A percentile compares a stretch with the other conserved stretches of the same genome.
phyloP scores from a whole-genome alignment of 2,797 vertebrate species.

The Philypnodon macrostomus region DNA sequence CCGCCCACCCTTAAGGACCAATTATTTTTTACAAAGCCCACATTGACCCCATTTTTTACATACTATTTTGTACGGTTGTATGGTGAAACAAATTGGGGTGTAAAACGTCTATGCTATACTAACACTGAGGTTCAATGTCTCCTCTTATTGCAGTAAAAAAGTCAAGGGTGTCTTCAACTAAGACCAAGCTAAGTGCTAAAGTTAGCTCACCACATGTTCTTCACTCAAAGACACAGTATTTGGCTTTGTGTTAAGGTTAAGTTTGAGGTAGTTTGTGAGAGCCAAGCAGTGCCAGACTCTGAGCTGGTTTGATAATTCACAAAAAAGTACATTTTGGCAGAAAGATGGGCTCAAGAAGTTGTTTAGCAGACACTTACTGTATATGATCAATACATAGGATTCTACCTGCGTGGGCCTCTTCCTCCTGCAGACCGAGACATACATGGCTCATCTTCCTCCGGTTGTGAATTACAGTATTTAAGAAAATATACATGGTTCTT shows the following conservation, averaged over 20 bases:
- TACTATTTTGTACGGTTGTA: neutral
- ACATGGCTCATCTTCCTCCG: neutral
- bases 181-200: conserved; percentile 31
- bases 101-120: no score
- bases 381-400: no score
- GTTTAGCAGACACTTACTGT: no score
- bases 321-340: no score
- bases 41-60: conserved; percentile 5
- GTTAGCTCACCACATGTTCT: conserved; percentile 25
- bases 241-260: conserved; percentile 13
- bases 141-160: neutral
- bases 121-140: no score
- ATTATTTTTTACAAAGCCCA: conserved; percentile 26
- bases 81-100: no score
- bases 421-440: conserved; percentile 4
- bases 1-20: conserved; percentile 33
- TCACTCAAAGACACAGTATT: conserved; percentile 8
- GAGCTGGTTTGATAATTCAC: neutral
- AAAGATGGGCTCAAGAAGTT: no score
- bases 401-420: neutral
- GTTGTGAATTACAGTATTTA: conserved; percentile 2
- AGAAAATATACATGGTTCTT: conserved; percentile 29
- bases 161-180: conserved; percentile 2
- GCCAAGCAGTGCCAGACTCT: conserved; percentile 21
- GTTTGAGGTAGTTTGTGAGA: conserved; percentile 6